Evolutionary conservation across 2,888 invertebrate genomes (phyloP), one percentile per base, ranked within the genome.

Genomic region (Andrena trimmerana): DNA sequence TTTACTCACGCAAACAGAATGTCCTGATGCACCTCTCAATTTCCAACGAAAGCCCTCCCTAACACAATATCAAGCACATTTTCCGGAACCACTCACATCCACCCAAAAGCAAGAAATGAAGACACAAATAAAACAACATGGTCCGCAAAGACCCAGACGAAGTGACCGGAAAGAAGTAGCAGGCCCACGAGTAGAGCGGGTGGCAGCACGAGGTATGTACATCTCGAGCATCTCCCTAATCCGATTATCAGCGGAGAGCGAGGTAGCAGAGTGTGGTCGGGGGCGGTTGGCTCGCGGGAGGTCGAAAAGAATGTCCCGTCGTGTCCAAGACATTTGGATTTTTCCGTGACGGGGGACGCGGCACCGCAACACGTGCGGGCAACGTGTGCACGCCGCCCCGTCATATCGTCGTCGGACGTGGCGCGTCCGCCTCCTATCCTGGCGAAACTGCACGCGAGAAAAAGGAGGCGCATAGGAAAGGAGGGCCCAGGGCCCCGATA

Each of bases 261-360:
- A 13, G 8, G 10, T 50, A 57, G 33, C 10, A 52, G 71, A 81
- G 48, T 5, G 24, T n/a, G 24, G 27, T 5, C 20, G 16, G n/a
- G n/a, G 27, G 29, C 24, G 63, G 6, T 50, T 27, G 60, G 60
- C 24, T 67, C 54, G 80, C 67, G 63, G 73, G 59, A 79, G 81
- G 80, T 81, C 80, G 81, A 48, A 71, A 81, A 74, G 48, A 62
- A 50, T 60, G 60, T 29, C n/a, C 29, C 57, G 57, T 82, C 82
- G 82, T 81, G 82, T 82, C 70, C 48, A 16, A n/a, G 75, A 67
- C 82, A 82, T 82, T 82, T 75, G 7, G 50, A 78, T 70, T 82
- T 81, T 81, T 75, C 36, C 10, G 42, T 42, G 42, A 10, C 8
- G 10, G n/a, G n/a, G 16, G 31, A 36, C 82, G 62, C 62, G 42